Evolutionary conservation across 1,140 invertebrate genomes (phyloP).

Genomic region (Saccostrea echinata): DNA sequence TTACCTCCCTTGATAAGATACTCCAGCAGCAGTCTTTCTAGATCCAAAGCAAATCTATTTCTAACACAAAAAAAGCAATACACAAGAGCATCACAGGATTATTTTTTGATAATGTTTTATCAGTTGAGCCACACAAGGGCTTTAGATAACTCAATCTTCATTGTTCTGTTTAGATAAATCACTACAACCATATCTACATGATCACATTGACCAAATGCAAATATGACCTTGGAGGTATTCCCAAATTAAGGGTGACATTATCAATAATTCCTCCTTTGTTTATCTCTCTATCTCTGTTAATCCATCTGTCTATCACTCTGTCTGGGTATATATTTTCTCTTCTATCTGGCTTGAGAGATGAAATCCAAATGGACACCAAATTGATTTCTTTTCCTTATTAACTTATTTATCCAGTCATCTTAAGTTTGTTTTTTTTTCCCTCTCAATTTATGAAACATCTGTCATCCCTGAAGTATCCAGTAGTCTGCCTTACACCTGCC

Average conservation of each 20-base stretch:
- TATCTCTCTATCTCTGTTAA: background rate
- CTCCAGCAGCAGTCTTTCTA: background rate
- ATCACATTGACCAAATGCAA: background rate
- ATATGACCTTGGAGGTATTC: background rate
- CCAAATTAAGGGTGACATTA: background rate
- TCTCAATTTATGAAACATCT: slow-evolving; percentile 9
- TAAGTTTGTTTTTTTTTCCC: background rate
- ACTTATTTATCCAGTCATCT: background rate
- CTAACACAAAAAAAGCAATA: background rate
- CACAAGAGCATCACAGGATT: background rate
- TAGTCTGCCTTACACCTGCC: background rate
- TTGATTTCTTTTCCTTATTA: background rate
- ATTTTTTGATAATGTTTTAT: slow-evolving; percentile 20
- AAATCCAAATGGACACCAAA: slow-evolving; percentile 2
- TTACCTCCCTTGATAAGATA: background rate
- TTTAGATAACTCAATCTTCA: slow-evolving; percentile 20
- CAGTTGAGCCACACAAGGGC: background rate
- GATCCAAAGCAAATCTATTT: background rate
- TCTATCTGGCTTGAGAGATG: background rate
- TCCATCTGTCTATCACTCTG: slow-evolving; percentile 7
- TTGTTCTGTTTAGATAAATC: slow-evolving; percentile 7
- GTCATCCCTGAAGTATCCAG: background rate
- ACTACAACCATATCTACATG: background rate
- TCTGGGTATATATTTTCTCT: background rate
- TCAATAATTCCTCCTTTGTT: slow-evolving; percentile 25